A percentile compares a stretch with the other conserved stretches of the same genome.
Evolutionary conservation across 2,888 invertebrate genomes (phyloP).

Genomic region (Hetaerina titia): DNA sequence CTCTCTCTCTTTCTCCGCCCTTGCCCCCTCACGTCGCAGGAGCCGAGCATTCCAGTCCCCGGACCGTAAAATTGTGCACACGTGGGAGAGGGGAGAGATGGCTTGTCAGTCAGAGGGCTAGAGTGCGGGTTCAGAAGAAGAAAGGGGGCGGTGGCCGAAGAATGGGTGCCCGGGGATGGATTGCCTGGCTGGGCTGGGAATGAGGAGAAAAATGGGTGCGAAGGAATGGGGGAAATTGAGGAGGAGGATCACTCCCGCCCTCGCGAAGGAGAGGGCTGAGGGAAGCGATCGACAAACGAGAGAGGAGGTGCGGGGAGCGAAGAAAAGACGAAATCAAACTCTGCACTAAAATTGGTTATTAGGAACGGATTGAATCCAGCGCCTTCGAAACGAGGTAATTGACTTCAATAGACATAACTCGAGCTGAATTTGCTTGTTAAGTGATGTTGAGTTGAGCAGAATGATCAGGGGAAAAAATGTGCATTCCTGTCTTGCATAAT

Average conservation of each 20-base stretch:
- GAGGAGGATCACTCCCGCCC: too few relatives aligned
- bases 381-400: not conserved
- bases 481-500: too few relatives aligned
- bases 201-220: not conserved
- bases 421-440: not conserved
- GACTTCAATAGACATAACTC: not conserved
- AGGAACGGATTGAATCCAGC: not conserved
- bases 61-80: not conserved
- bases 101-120: not conserved
- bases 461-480: too few relatives aligned
- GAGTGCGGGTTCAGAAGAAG: not conserved
- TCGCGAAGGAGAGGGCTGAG: not conserved
- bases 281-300: not conserved
- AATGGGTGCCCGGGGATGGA: not conserved
- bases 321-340: not conserved
- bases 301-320: not conserved
- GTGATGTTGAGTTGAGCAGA: too few relatives aligned
- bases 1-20: not conserved
- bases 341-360: not conserved
- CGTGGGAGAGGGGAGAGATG: not conserved
- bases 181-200: not conserved
- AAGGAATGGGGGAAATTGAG: not conserved
- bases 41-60: not conserved
- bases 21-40: not conserved
- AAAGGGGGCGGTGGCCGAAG: not conserved